Conservation (phyloP, 2,888 invertebrate species). For the Perizoma flavofasciatum region DNA sequence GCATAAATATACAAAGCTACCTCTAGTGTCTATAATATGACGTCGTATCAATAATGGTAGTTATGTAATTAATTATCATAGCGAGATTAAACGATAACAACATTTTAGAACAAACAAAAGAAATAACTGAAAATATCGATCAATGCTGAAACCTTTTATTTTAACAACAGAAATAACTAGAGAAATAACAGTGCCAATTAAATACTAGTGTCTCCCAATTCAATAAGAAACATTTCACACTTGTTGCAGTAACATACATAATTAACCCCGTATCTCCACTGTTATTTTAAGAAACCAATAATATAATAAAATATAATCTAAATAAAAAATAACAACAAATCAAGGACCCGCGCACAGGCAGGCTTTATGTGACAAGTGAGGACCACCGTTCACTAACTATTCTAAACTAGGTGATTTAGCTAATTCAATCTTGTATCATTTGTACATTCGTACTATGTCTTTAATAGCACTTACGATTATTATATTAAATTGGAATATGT, state of each 20-base stretch:
- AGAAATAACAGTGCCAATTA: conserved; percentile 80
- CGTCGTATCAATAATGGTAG: conserved; percentile 17
- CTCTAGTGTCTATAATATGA: conserved; percentile 38
- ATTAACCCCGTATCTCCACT: conserved; percentile 49
- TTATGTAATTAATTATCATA: conserved; percentile 10
- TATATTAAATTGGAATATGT: conserved; percentile 71
- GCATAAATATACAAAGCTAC: conserved; percentile 66
- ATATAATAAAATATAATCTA: conserved; percentile 77
- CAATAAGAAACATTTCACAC: conserved; percentile 41
- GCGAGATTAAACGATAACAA: background rate
- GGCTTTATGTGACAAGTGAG: conserved; percentile 43
- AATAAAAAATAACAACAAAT: conserved; percentile 73
- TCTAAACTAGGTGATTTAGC: conserved; percentile 70
- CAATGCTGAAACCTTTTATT: conserved; percentile 75
- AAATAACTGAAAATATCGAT: conserved; percentile 61
- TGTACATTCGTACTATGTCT: conserved; percentile 71
- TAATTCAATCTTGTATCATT: conserved; percentile 73
- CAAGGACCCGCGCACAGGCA: conserved; percentile 55
- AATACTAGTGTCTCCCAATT: conserved; percentile 54
- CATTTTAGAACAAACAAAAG: conserved; percentile 34
- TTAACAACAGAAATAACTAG: conserved; percentile 71
- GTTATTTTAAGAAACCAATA: conserved; percentile 65
- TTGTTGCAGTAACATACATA: conserved; percentile 39
- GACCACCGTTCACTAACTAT: conserved; percentile 53
- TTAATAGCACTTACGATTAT: conserved; percentile 71